Conservation (phyloP, 2,888 invertebrate genomes). For the Rhingia campestris region DNA sequence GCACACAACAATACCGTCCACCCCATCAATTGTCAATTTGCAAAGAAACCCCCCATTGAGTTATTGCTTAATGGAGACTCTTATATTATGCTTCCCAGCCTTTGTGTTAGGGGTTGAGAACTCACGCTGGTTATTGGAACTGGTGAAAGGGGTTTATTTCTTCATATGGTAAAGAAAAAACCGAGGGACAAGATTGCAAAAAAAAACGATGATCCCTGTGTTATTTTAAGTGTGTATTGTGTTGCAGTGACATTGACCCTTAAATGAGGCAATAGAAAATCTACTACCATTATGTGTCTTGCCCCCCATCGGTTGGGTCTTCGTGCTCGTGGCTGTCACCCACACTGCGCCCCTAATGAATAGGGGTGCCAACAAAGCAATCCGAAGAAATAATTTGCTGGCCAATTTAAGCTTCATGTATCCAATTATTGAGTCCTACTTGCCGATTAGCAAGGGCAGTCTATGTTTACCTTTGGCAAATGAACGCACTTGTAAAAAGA, state of each 20-base stretch:
- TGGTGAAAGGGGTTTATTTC: slow-evolving; percentile 29
- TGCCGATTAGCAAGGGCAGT: slow-evolving; percentile 37
- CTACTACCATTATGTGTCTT: slow-evolving; percentile 31
- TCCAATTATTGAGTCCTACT: slow-evolving; percentile 47
- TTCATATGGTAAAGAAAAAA: not conserved
- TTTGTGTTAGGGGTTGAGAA: not conserved
- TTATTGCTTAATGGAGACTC: slow-evolving; percentile 52
- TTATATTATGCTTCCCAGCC: not conserved
- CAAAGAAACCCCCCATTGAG: slow-evolving; percentile 54
- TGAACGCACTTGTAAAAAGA: slow-evolving; percentile 1
- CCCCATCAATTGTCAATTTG: slow-evolving; percentile 52
- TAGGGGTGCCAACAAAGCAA: slow-evolving; percentile 5
- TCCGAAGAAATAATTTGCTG: slow-evolving; percentile 21
- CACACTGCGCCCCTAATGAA: not conserved
- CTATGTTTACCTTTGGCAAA: slow-evolving; percentile 18
- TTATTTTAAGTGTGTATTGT: slow-evolving; percentile 45
- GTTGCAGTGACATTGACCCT: slow-evolving; percentile 64
- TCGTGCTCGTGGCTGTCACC: not conserved
- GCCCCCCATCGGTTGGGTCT: not conserved
- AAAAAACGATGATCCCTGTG: slow-evolving; percentile 38
- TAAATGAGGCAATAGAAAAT: slow-evolving; percentile 42
- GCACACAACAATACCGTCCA: slow-evolving; percentile 16
- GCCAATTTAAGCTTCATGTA: slow-evolving; percentile 34
- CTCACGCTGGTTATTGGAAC: not conserved
- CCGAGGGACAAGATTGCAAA: not conserved